These are phyloP conservation scores for Helogale parvula DNA, from an alignment of 2,113 vertebrate species.

Conservation along the genomic window DNA sequence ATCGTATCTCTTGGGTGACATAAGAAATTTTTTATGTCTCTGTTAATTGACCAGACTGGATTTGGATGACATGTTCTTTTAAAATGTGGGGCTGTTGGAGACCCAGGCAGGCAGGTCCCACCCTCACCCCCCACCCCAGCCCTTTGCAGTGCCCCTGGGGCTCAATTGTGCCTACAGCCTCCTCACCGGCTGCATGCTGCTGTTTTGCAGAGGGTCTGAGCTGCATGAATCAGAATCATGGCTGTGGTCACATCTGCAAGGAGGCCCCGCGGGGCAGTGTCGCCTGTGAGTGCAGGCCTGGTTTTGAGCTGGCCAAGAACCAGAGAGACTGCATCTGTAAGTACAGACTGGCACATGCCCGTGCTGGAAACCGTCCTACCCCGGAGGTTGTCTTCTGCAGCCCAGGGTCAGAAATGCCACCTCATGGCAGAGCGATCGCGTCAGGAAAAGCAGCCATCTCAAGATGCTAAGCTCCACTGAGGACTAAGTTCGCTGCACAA, in stretches of 20 bases:
- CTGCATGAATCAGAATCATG: constrained; percentile 99
- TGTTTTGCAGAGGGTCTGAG: constrained; percentile 95
- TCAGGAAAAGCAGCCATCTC: not conserved
- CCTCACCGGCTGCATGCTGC: not conserved
- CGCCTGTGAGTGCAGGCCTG: constrained; percentile 96
- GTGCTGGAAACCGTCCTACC: not conserved
- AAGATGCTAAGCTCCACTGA: not conserved
- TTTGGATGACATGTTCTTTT: constrained; percentile 44
- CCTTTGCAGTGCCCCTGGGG: not conserved
- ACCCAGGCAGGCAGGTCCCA: not conserved
- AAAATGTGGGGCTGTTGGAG: not conserved
- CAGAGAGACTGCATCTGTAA: constrained; percentile 95
- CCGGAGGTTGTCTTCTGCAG: constrained; percentile 15
- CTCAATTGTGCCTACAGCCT: not conserved
- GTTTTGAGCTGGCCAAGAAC: constrained; percentile 96
- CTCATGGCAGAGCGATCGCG: not conserved
- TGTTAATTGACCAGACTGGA: constrained; percentile 8
- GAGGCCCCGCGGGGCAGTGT: constrained; percentile 95
- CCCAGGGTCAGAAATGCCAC: not conserved
- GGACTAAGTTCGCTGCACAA: not conserved
- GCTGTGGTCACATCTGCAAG: constrained; percentile 98
- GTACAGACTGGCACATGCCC: constrained; percentile 78
- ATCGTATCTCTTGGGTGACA: not conserved
- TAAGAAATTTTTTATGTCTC: constrained; percentile 24
- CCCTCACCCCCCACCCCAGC: too few species aligned